Conservation (phyloP, 2,888 invertebrate genomes). For the Diloba caeruleocephala region DNA sequence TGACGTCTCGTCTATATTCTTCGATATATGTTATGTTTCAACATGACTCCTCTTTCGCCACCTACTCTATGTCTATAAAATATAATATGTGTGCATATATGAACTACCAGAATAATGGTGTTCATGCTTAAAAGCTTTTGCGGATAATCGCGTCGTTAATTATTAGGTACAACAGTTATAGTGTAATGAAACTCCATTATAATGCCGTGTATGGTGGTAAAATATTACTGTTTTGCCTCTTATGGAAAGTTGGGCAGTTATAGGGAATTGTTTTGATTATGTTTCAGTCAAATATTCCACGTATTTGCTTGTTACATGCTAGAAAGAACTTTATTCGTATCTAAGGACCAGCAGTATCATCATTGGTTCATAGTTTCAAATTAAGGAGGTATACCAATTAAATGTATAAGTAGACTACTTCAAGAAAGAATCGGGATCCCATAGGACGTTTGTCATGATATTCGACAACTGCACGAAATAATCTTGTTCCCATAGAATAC, state of each 20-base stretch:
- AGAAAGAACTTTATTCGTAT: too few relatives aligned
- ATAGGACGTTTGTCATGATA: too few relatives aligned
- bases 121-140: slow-evolving; percentile 78
- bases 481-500: too few relatives aligned
- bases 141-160: slow-evolving; percentile 75
- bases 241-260: slow-evolving; percentile 33
- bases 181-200: slow-evolving; percentile 66
- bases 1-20: too few relatives aligned
- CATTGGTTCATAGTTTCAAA: too few relatives aligned
- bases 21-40: too few relatives aligned
- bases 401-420: too few relatives aligned
- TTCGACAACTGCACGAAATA: too few relatives aligned
- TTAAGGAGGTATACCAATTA: too few relatives aligned
- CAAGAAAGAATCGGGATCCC: too few relatives aligned
- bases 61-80: slow-evolving; percentile 19
- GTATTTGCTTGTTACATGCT: too few relatives aligned
- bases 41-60: slow-evolving; percentile 5
- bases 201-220: slow-evolving; percentile 25
- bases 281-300: slow-evolving; percentile 5
- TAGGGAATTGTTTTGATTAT: slow-evolving; percentile 13
- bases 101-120: slow-evolving; percentile 65
- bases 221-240: slow-evolving; percentile 40
- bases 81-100: slow-evolving; percentile 50
- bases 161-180: slow-evolving; percentile 66
- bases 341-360: too few relatives aligned